These are phyloP conservation scores for Mesochorus sp. DNA, from an alignment of 2,888 invertebrate genomes.

Conservation along the genomic window DNA sequence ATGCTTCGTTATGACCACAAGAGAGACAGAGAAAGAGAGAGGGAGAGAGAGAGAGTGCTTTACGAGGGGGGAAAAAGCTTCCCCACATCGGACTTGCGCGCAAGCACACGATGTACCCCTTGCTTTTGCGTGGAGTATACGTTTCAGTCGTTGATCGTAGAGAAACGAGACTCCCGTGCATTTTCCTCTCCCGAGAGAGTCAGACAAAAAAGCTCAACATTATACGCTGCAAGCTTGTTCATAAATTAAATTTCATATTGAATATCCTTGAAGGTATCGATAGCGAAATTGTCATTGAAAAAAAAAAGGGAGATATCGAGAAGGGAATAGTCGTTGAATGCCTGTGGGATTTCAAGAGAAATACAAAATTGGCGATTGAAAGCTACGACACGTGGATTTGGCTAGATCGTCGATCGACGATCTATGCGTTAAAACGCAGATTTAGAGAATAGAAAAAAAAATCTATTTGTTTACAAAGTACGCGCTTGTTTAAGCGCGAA, in stretches of 20 bases:
- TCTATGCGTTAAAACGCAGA: neutral
- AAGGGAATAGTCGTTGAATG: too few species aligned
- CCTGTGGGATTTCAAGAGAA: neutral
- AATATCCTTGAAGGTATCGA: too few species aligned
- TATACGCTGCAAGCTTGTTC: neutral
- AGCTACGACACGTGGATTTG: neutral
- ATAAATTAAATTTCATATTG: neutral
- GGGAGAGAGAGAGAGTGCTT: conserved; percentile 2
- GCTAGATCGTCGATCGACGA: neutral
- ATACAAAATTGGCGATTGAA: neutral
- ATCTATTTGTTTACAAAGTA: neutral
- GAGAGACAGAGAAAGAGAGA: neutral
- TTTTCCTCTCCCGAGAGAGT: conserved; percentile 12
- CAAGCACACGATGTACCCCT: conserved; percentile 68
- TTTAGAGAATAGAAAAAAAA: neutral
- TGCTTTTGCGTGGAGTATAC: conserved; percentile 72
- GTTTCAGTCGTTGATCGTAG: conserved; percentile 64
- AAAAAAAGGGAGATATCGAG: too few species aligned
- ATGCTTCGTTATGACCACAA: conserved; percentile 10
- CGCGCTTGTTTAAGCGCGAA: conserved; percentile 15
- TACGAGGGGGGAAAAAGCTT: conserved; percentile 16
- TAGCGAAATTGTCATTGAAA: too few species aligned
- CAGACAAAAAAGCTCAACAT: neutral
- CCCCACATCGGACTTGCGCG: conserved; percentile 70
- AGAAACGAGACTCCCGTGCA: conserved; percentile 55